These are phyloP conservation scores for Brachynemurus nebulosus DNA, from an alignment of 2,888 invertebrate genomes.

Conservation along the genomic window DNA sequence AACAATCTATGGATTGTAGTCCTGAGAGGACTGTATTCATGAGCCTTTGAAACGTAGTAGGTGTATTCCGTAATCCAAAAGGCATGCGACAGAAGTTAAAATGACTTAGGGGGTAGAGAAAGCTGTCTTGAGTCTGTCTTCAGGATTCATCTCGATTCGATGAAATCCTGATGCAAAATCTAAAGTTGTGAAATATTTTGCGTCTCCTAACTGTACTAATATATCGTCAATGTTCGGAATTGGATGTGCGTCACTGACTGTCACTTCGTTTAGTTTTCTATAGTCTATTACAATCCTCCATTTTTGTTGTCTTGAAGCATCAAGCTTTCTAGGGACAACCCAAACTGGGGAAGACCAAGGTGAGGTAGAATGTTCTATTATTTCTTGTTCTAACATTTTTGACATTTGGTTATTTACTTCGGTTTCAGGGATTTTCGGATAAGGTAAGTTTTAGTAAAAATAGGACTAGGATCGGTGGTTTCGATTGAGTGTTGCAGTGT, in stretches of 20 bases:
- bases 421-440: conserved; percentile 24
- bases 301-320: conserved; percentile 20
- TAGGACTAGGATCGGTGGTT: conserved; percentile 20
- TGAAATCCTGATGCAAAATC: conserved; percentile 29
- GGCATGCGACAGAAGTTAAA: conserved; percentile 26
- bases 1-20: too few relatives aligned
- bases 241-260: conserved; percentile 25
- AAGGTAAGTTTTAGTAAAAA: conserved; percentile 24
- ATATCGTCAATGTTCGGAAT: conserved; percentile 26
- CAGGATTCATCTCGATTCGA: conserved; percentile 23
- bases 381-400: conserved; percentile 21
- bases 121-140: conserved; percentile 26
- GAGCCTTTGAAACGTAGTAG: conserved; percentile 28
- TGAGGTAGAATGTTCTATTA: conserved; percentile 19
- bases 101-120: conserved; percentile 25
- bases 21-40: too few relatives aligned
- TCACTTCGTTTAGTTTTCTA: conserved; percentile 26
- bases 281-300: conserved; percentile 28
- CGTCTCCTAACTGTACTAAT: conserved; percentile 25
- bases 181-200: conserved; percentile 26
- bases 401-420: conserved; percentile 25
- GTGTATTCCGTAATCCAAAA: conserved; percentile 29
- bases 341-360: conserved; percentile 17
- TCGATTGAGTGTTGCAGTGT: conserved; percentile 25
- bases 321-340: conserved; percentile 23